phyloP scores from a whole-genome alignment of 2,888 invertebrate genomes.

The Galerucella calmariensis region DNA sequence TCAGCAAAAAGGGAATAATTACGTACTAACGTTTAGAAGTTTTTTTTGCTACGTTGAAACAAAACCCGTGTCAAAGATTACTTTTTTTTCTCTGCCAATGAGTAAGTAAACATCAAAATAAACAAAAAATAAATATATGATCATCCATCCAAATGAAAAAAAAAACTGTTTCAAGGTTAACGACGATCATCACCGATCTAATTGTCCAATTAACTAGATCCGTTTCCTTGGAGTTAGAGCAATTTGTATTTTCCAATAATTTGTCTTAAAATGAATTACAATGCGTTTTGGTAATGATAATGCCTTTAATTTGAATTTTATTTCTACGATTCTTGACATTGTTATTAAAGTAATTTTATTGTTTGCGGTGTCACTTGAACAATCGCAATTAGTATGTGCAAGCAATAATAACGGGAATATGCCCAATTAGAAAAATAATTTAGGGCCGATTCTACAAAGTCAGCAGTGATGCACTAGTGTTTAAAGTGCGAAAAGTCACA shows the following conservation, averaged over 20 bases:
- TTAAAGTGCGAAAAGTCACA: no score
- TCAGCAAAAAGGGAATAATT: no score
- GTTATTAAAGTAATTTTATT: conserved; percentile 11
- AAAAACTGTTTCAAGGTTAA: conserved; percentile 44
- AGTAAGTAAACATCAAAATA: not conserved
- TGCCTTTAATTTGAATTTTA: conserved; percentile 5
- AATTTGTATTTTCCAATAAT: conserved; percentile 41
- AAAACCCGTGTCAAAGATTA: no score
- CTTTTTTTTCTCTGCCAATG: no score
- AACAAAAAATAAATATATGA: conserved; percentile 5
- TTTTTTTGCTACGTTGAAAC: no score
- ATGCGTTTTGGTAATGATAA: conserved; percentile 6
- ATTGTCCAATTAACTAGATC: conserved; percentile 51
- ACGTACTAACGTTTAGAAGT: no score
- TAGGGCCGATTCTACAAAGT: no score
- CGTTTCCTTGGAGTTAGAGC: conserved; percentile 50
- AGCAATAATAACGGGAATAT: not conserved
- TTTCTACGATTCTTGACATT: conserved; percentile 5
- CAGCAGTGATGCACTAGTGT: no score
- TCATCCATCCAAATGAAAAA: conserved; percentile 29
- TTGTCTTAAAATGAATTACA: conserved; percentile 33
- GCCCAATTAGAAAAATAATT: no score
- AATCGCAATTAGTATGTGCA: conserved; percentile 7
- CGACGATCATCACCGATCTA: conserved; percentile 46
- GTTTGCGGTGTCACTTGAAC: conserved; percentile 5